A percentile compares a stretch with the other conserved stretches of the same genome.
Conservation (phyloP, 2,797 vertebrate genomes). For the Hippocampus kuda region DNA sequence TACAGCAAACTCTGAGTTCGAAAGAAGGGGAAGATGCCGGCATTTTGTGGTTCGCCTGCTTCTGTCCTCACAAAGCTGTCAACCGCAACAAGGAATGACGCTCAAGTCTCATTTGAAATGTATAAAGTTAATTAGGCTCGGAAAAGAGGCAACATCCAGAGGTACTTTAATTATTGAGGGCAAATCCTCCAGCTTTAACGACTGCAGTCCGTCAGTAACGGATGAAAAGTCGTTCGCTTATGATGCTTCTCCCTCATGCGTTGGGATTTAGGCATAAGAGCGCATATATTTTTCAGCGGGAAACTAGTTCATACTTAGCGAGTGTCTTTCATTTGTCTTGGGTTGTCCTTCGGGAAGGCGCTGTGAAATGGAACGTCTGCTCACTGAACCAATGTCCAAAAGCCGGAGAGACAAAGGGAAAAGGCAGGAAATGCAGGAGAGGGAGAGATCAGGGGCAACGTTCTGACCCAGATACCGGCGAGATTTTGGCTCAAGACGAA, state of each 20-base stretch:
- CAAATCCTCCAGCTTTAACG: slow-evolving; percentile 29
- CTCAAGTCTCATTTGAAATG: slow-evolving; percentile 27
- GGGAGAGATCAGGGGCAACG: slow-evolving; percentile 26
- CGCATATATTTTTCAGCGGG: slow-evolving; percentile 26
- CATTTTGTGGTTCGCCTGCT: slow-evolving; percentile 9
- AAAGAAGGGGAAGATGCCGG: slow-evolving; percentile 12
- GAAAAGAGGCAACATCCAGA: slow-evolving; percentile 4
- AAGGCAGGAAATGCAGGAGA: slow-evolving; percentile 17
- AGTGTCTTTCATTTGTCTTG: slow-evolving; percentile 17
- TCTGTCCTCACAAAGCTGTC: slow-evolving; percentile 24
- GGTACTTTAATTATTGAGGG: slow-evolving; percentile 48
- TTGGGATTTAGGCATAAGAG: slow-evolving; percentile 26
- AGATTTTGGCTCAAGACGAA: slow-evolving; percentile 54
- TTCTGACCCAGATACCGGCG: slow-evolving; percentile 58
- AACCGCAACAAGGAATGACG: slow-evolving; percentile 22
- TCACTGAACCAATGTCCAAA: not conserved
- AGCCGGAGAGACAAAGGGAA: slow-evolving; percentile 9
- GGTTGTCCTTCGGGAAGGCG: slow-evolving; percentile 20
- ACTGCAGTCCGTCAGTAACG: slow-evolving; percentile 11
- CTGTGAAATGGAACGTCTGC: not conserved
- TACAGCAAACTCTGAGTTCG: slow-evolving; percentile 13
- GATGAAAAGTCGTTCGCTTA: slow-evolving; percentile 17
- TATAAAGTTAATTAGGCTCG: slow-evolving; percentile 28
- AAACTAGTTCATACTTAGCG: slow-evolving; percentile 33
- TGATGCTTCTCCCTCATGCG: slow-evolving; percentile 38